phyloP scores from a whole-genome alignment of 2,113 vertebrate species.

The Saimiri boliviensis region DNA sequence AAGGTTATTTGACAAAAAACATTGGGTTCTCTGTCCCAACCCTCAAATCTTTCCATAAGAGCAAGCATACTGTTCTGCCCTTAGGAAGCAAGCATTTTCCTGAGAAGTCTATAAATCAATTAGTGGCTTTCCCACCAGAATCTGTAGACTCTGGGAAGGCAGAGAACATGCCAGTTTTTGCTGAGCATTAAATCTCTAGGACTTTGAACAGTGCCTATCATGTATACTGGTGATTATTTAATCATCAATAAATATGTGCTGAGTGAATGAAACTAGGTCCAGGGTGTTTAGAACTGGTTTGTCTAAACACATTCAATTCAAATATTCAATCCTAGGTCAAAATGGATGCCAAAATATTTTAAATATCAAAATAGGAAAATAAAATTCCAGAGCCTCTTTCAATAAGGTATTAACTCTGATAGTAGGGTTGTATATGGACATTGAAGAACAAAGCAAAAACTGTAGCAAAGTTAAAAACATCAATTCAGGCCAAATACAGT shows the following conservation, averaged over 20 bases:
- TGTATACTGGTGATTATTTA: background rate
- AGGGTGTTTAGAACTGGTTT: background rate
- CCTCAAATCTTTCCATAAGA: background rate
- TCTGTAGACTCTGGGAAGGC: background rate
- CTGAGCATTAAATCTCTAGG: background rate
- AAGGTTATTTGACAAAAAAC: background rate
- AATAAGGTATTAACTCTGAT: background rate
- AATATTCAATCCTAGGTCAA: background rate
- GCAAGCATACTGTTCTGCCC: background rate
- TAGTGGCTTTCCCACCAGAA: background rate
- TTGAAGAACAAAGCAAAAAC: constrained; percentile 1
- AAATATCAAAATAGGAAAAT: background rate
- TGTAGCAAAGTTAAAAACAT: background rate
- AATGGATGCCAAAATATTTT: background rate
- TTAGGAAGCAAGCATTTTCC: background rate
- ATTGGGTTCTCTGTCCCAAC: background rate
- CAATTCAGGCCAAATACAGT: too few species aligned
- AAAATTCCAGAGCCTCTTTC: background rate
- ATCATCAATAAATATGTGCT: background rate
- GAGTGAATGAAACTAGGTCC: background rate
- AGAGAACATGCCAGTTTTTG: background rate
- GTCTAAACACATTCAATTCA: constrained; percentile 1
- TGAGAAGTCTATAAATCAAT: background rate
- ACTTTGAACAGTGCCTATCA: background rate
- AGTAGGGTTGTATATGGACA: background rate